These are phyloP conservation scores for Argyra leucocephala DNA, from an alignment of 2,888 invertebrate species.

Conservation along the genomic window DNA sequence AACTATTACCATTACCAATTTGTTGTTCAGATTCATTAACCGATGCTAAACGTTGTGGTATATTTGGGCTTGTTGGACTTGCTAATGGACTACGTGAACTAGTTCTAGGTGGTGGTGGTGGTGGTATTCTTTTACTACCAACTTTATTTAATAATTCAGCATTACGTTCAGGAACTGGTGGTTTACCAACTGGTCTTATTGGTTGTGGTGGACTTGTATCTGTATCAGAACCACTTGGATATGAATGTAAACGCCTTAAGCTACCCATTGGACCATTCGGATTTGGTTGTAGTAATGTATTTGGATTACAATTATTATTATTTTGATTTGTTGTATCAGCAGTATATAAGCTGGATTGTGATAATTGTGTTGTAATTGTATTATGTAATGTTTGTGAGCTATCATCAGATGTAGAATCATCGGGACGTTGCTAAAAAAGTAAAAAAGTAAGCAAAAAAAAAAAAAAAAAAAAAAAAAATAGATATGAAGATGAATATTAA, in stretches of 20 bases:
- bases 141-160: conserved; percentile 65
- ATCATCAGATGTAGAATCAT: conserved; percentile 44
- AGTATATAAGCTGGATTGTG: conserved; percentile 41
- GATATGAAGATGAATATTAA: no score
- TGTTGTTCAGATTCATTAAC: conserved; percentile 31
- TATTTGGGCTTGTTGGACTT: conserved; percentile 67
- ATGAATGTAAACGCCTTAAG: conserved; percentile 68
- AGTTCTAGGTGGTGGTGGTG: conserved; percentile 86
- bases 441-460: neutral
- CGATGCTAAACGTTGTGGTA: conserved; percentile 50
- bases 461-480: no score
- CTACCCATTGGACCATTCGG: conserved; percentile 32
- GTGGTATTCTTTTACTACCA: conserved; percentile 66
- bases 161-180: conserved; percentile 74
- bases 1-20: conserved; percentile 26
- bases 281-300: conserved; percentile 10
- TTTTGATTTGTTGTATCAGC: conserved; percentile 30
- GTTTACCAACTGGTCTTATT: conserved; percentile 55
- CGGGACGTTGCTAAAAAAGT: conserved; percentile 35
- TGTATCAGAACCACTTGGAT: conserved; percentile 76
- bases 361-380: conserved; percentile 43
- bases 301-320: neutral
- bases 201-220: conserved; percentile 68
- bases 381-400: conserved; percentile 43
- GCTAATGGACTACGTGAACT: conserved; percentile 80